Base-by-base conservation (phyloP, 2,113 vertebrate genomes). In the Pelecanus crispus region DNA sequence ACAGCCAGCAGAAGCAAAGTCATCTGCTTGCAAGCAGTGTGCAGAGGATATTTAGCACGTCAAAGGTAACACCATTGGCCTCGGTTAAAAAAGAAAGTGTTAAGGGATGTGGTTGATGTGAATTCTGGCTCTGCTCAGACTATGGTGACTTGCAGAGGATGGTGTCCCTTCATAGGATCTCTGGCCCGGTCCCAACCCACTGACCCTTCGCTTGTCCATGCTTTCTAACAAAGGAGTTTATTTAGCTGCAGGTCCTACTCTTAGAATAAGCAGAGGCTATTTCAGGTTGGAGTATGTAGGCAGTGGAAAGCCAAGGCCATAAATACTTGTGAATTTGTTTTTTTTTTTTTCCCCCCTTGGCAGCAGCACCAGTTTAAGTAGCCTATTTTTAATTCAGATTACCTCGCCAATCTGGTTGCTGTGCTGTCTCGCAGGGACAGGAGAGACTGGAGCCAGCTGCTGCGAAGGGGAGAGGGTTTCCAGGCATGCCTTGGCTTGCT, bases 31-130 rank as follows among this genome's bases (percentile, higher is more conserved):
- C 99, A 99, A 49, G 98, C 99, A 0, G 24, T 93, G 0, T 97
- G 97, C 96, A 98, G 98, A 94, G 99, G 99, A 20, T 98, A 98
- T 94, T 91, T 98, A 89, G 97, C 97, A 66, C 98, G 99, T 80
- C 98, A 97, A 75, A 99, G 99, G 99, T 99, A 93, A 87, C 0
- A 0, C 68, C 0, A 0, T 3, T 13, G 38, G 47, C 36, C 56
- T 86, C 0, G 0, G 6, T 32, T 21, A 11, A 52, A 40, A 21
- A 32, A 38, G 13, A 50, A 3, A 15, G 0, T 61, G 11, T n/a
- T 63, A 40, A 50, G 34, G 26, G 38, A 45, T 22, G n/a, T 11
- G 17, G 6, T 15, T 16, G 58, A 14, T 68, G 50, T 12, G 36
- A 72, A 22, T 31, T 40, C 2, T 7, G 71, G 40, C 47, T 14